phyloP scores from a whole-genome alignment of 2,888 invertebrate species.

The Polia nebulosa region DNA sequence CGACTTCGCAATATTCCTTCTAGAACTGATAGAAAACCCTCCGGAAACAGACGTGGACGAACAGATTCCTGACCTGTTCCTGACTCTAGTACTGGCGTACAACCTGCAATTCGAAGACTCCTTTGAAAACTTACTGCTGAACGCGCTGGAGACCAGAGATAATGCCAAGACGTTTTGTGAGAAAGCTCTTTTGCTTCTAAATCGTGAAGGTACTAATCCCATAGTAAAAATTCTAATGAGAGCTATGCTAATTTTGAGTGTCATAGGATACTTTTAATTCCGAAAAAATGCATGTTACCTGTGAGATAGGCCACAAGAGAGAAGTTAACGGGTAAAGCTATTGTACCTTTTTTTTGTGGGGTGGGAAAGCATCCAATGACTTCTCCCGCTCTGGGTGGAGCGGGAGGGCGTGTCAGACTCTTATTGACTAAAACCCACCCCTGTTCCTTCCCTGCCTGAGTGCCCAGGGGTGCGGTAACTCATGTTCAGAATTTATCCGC shows the following conservation, averaged over 20 bases:
- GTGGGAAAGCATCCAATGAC: too few relatives aligned
- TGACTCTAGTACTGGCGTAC: conserved; percentile 96
- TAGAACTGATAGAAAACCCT: conserved; percentile 95
- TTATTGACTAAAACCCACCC: too few relatives aligned
- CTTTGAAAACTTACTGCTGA: conserved; percentile 93
- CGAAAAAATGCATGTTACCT: too few relatives aligned
- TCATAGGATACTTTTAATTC: background rate
- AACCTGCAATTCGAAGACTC: conserved; percentile 96
- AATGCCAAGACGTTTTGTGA: conserved; percentile 97
- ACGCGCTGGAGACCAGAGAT: conserved; percentile 92
- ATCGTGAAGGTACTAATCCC: conserved; percentile 95
- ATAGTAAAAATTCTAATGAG: too few relatives aligned
- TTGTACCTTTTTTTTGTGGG: too few relatives aligned
- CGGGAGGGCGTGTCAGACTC: too few relatives aligned
- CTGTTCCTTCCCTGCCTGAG: too few relatives aligned
- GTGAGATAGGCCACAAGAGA: background rate
- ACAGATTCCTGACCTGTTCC: conserved; percentile 95
- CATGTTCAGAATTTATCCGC: too few relatives aligned
- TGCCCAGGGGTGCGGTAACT: too few relatives aligned
- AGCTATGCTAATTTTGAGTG: background rate
- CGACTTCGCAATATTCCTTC: conserved; percentile 95
- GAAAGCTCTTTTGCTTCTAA: conserved; percentile 96
- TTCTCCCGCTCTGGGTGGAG: too few relatives aligned
- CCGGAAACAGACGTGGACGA: conserved; percentile 96
- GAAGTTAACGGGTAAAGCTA: too few relatives aligned